Evolutionary conservation across 2,888 invertebrate genomes (phyloP), one percentile per base, ranked within the genome.

Genomic region (Oscheius sp.): DNA sequence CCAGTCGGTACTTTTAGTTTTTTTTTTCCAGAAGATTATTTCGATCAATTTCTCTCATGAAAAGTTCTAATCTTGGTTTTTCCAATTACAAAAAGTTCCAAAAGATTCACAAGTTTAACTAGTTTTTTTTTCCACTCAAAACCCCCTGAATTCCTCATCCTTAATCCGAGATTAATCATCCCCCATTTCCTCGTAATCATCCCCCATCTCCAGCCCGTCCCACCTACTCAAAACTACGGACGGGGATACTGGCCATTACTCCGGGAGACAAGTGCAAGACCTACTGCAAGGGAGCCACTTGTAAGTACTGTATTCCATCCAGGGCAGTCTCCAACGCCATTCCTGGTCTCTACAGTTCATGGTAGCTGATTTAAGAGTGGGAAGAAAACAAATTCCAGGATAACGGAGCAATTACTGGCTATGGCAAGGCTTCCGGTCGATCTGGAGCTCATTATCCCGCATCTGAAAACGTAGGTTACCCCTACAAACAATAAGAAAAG

Each of bases 321-420:
- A 51, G 59, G 7, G 79, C 81, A 73, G 51, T 76, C 90, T 89
- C 91, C 72, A 91, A 92, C 91, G 94, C 94, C 0, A 92, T 95
- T 78, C 93, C 93, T 82, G 94, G 94, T 58, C 90, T 95, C 47
- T 95, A 93, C 90, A 95, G 95, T 0, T 93, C 94, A 85, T 95
- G 95, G 95, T 94, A 89, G 92, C 91, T 37, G 13, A 59, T 32
- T 11, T 3, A 21, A 5, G 35, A 2, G 2, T 7, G 29, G 29
- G 7, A n/a, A 53, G 9, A 13, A 51, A 13, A 13, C 0, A 2
- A 13, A 33, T 51, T 42, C 4, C 42, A 95, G 95, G 95, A 93
- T 95, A 83, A 95, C 95, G 5, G 94, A 94, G 82, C 93, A 94
- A 88, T 93, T 95, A 83, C 90, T 95, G 86, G 95, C 95, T 89